Evolutionary conservation across 2,113 vertebrate species (phyloP), one percentile per base, ranked within the genome.

Genomic region (Siniperca knerii): DNA sequence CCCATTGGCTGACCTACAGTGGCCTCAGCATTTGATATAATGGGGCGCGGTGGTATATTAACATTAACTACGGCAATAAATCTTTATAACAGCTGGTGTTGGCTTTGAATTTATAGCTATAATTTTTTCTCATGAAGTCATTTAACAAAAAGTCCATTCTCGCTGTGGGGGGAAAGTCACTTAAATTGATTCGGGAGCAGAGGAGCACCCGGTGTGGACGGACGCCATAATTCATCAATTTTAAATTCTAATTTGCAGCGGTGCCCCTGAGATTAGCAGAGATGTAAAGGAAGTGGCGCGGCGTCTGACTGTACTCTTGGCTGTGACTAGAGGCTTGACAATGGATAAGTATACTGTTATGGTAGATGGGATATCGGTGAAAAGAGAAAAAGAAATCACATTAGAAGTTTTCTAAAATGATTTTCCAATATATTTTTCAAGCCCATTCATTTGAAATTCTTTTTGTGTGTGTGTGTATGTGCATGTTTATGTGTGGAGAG

Each of bases 141-240:
- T 93, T 94, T 90, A 86, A 85, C 57, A 90, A 89, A 91, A 91
- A 87, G 78, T 86, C 88, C 46, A 85, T 87, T 89, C 81, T 87
- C 83, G 71, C 77, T 67, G 77, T 77, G 81, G 87, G 82, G 61
- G 52, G 44, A 84, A 87, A 86, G 91, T 90, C 89, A 92, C 84
- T 92, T 86, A 83, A 91, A 94, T 90, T 92, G 91, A 94, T 94
- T 90, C 23, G 57, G 64, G 83, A 74, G 79, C 84, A 81, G 69
- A 89, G 71, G 78, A 82, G 86, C 82, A 76, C 66, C 62, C 46
- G 25, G 76, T 71, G 84, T 61, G 84, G 83, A 85, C 9, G 62
- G 86, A 89, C 50, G 82, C 85, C 79, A 85, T 92, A 84, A 95
- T 93, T 94, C 83, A 94, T 94, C 91, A 90, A 81, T 72, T 84